A percentile compares a stretch with the other conserved stretches of the same genome.
Conservation (phyloP, 2,888 invertebrate species). For the Hydriomena furcata region DNA sequence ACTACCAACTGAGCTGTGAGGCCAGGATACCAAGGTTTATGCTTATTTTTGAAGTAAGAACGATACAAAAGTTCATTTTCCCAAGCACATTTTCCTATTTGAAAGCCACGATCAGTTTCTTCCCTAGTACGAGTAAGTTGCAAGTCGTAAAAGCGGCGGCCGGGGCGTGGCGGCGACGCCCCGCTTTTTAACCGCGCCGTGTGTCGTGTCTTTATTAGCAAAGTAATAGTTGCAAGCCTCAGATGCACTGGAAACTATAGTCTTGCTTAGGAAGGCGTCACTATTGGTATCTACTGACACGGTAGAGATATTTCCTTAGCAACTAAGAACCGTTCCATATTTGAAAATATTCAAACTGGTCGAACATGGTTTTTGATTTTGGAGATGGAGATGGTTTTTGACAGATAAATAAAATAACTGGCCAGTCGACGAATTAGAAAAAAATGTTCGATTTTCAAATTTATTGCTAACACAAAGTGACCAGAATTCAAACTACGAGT, state of each 20-base stretch:
- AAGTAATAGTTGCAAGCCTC: slow-evolving; percentile 36
- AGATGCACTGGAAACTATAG: background rate
- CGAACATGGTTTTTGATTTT: no score
- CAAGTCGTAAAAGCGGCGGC: slow-evolving; percentile 24
- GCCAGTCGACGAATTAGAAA: no score
- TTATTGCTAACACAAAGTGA: no score
- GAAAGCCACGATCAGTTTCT: slow-evolving; percentile 18
- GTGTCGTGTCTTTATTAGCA: slow-evolving; percentile 69
- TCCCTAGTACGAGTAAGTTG: slow-evolving; percentile 30
- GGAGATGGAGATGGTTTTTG: no score
- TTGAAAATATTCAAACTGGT: no score
- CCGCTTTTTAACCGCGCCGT: slow-evolving; percentile 67
- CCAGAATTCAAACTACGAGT: no score
- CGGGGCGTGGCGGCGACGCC: slow-evolving; percentile 72
- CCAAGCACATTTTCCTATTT: slow-evolving; percentile 3
- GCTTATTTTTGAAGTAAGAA: no score
- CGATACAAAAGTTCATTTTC: slow-evolving; percentile 4
- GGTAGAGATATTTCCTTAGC: no score
- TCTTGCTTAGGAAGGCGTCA: background rate
- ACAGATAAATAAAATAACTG: background rate
- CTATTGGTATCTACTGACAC: background rate
- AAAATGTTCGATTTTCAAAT: background rate
- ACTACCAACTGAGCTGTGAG: no score
- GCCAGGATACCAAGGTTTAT: no score
- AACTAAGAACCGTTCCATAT: no score